Conservation (phyloP, 2,888 invertebrate genomes). For the Melipona beecheii region DNA sequence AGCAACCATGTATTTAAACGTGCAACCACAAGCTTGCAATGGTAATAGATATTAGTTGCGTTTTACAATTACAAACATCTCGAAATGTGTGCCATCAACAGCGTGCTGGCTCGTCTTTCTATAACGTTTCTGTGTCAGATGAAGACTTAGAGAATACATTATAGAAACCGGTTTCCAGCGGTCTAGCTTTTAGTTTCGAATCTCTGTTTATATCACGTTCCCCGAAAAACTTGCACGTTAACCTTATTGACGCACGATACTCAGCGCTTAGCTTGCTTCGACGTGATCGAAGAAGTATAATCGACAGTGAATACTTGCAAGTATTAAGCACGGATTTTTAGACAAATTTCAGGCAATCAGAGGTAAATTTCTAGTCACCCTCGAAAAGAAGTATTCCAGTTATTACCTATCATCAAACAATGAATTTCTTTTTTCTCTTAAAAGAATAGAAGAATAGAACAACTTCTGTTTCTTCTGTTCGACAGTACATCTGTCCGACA, state of each 20-base stretch:
- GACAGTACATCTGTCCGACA: too few relatives aligned
- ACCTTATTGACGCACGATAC: background rate
- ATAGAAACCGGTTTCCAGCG: slow-evolving; percentile 2
- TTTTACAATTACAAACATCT: background rate
- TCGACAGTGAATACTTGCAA: too few relatives aligned
- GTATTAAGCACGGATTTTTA: background rate
- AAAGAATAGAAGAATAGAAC: too few relatives aligned
- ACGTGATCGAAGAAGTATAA: background rate
- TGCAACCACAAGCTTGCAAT: background rate
- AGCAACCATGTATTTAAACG: background rate
- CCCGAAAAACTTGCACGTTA: background rate
- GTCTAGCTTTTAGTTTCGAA: background rate
- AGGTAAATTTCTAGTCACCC: too few relatives aligned
- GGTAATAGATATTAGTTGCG: background rate
- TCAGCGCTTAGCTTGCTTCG: background rate
- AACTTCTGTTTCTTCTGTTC: too few relatives aligned
- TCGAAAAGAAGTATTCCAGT: too few relatives aligned
- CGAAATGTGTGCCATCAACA: slow-evolving; percentile 1
- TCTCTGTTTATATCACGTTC: background rate
- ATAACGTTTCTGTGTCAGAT: slow-evolving; percentile 6
- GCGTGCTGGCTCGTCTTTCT: background rate
- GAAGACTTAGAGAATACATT: background rate
- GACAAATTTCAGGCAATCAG: too few relatives aligned
- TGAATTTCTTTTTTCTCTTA: too few relatives aligned
- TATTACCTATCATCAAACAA: too few relatives aligned